Evolutionary conservation across 2,113 vertebrate genomes (phyloP).

Genomic region (Mobula hypostoma): DNA sequence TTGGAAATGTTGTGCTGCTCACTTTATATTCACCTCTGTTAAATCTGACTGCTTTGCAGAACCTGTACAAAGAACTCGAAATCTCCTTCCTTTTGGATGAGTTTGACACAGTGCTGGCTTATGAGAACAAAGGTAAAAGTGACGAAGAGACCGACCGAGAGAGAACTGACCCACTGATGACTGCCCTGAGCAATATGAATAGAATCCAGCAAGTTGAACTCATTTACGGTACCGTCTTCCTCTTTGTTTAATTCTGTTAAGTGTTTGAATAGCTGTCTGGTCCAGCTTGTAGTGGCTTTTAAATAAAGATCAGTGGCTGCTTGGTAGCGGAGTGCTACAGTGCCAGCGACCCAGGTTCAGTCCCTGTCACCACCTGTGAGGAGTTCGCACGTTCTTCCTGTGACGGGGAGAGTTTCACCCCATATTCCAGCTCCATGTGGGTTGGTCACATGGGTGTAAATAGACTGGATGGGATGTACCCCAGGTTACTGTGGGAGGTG

Average conservation of each 20-base stretch:
- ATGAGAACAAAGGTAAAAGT: constrained; percentile 78
- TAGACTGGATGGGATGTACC: too few species aligned
- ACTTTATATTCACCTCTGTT: not conserved
- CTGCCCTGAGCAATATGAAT: constrained; percentile 74
- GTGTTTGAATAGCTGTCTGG: too few species aligned
- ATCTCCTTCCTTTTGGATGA: constrained; percentile 84
- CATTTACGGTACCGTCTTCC: constrained; percentile 68
- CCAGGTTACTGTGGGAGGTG: too few species aligned
- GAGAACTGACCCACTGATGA: constrained; percentile 76
- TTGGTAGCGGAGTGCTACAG: too few species aligned
- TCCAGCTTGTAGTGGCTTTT: not conserved
- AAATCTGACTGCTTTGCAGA: constrained; percentile 52
- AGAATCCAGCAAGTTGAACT: constrained; percentile 86
- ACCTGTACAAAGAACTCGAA: constrained; percentile 72
- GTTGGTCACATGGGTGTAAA: too few species aligned
- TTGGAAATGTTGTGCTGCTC: not conserved
- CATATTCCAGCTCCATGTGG: too few species aligned
- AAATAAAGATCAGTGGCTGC: too few species aligned
- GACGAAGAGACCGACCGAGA: constrained; percentile 59
- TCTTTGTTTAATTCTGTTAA: too few species aligned
- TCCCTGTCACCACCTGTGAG: too few species aligned
- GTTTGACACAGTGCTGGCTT: constrained; percentile 82
- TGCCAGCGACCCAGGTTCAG: too few species aligned
- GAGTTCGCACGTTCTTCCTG: too few species aligned
- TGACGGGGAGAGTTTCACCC: too few species aligned